Evolutionary conservation across 1,140 invertebrate genomes (phyloP).

Genomic region (Colletes latitarsis): DNA sequence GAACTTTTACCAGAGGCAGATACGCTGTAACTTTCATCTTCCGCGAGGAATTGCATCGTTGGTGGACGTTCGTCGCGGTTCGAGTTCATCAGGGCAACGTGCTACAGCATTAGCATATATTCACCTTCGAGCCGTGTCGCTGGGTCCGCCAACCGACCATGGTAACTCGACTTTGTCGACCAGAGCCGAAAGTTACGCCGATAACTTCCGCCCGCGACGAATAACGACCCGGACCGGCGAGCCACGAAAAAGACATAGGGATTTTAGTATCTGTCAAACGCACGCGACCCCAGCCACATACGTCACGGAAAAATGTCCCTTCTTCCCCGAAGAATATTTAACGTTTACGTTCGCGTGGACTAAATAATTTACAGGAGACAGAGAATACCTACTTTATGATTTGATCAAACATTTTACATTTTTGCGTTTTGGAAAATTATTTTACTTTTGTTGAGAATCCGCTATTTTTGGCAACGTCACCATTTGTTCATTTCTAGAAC

Average conservation of each 20-base stretch:
- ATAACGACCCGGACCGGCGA: slow-evolving; percentile 25
- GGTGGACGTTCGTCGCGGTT: background rate
- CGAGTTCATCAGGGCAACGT: slow-evolving; percentile 37
- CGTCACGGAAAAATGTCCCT: no score
- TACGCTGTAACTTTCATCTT: background rate
- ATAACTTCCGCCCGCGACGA: slow-evolving; percentile 27
- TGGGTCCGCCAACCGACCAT: slow-evolving; percentile 3
- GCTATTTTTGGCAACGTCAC: no score
- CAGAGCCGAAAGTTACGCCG: slow-evolving; percentile 29
- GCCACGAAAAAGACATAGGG: slow-evolving; percentile 17
- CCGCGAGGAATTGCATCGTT: slow-evolving; percentile 10
- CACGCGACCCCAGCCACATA: background rate
- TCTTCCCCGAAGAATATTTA: background rate
- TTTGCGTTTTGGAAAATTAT: no score
- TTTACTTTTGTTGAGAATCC: no score
- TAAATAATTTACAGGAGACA: no score
- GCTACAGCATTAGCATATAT: slow-evolving; percentile 52
- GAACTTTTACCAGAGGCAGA: slow-evolving; percentile 18
- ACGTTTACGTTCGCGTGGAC: no score
- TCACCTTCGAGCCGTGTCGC: slow-evolving; percentile 22
- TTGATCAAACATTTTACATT: no score
- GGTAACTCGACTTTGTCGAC: slow-evolving; percentile 43
- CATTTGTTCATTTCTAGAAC: no score
- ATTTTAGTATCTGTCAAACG: slow-evolving; percentile 14
- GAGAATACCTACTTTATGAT: no score